phyloP scores from a whole-genome alignment of 1,140 invertebrate species.

The Zaprionus taronus region DNA sequence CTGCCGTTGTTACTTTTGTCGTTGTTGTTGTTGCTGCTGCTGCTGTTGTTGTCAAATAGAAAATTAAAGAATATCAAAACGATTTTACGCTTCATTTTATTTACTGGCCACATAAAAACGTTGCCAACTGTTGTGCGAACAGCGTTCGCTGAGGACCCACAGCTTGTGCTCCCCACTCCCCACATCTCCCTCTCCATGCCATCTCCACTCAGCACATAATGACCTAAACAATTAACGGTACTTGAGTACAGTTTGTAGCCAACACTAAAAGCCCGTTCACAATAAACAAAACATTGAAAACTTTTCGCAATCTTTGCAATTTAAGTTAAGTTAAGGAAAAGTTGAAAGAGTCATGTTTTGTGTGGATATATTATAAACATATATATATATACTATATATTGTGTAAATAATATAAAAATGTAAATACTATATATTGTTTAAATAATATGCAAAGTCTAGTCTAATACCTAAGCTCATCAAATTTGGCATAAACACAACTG shows the following conservation, averaged over 20 bases:
- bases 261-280: not conserved
- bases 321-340: not conserved
- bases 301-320: not conserved
- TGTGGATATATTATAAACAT: too few relatives aligned
- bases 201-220: not conserved
- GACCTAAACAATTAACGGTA: not conserved
- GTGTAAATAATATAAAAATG: too few relatives aligned
- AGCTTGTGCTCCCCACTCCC: not conserved
- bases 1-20: not conserved
- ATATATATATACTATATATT: too few relatives aligned
- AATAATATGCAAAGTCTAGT: too few relatives aligned
- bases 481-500: too few relatives aligned
- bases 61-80: constrained; percentile 10
- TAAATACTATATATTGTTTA: too few relatives aligned
- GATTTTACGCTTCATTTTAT: constrained; percentile 20
- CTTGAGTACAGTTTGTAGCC: not conserved
- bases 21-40: constrained; percentile 10
- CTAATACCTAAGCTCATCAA: too few relatives aligned
- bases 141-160: too few relatives aligned
- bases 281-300: not conserved
- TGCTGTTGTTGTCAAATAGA: constrained; percentile 13
- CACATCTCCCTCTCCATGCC: too few relatives aligned
- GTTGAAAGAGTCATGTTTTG: not conserved
- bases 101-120: constrained; percentile 1
- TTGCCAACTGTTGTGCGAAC: not conserved